Base-by-base conservation (phyloP, 2,113 vertebrate genomes). In the Brienomyrus brachyistius region DNA sequence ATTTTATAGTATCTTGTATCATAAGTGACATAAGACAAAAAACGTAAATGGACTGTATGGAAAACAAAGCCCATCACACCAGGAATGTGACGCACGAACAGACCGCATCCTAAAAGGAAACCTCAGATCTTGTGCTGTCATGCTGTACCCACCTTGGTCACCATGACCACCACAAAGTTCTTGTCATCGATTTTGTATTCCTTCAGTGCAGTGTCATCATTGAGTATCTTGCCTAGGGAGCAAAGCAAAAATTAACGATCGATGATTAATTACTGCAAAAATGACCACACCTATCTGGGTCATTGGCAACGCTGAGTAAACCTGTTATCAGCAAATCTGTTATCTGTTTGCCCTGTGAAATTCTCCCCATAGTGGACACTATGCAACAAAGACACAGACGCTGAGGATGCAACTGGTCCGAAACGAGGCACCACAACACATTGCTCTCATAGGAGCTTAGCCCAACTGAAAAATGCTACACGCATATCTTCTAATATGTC, bases 101-200 rank as follows among this genome's bases (percentile, higher is more conserved):
- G 70, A 40, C 13, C 13, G 4, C 74, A 19, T 3, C 2, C 31
- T 19, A 8, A 80, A 80, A 80, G 15, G 15, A 43, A 77, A 77
- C 11, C 31, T 35, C 15, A 3, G 31, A 15, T 40, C 31, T 15
- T 21, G 9, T 21, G 82, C 43, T 21, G 1, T 84, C 19, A 48
- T 40, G 43, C 43, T 43, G 43, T 23, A 48, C 92, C 94, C 92
- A 99, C 98, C 96, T 99, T 99, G 94, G 98, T 97, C 94, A 98
- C 97, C 98, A 99, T 99, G 93, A 98, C 96, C 91, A 99, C 98
- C 94, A 99, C 98, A 91, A 99, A 99, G 95, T 98, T 99, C 95
- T 98, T 99, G 94, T 99, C 98, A 90, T 97, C 97, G 88, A 99
- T 99, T 94, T 98, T 98, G 93, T 99, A 99, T 92, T 99, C 98